Evolutionary conservation across 2,797 vertebrate species (phyloP).

Genomic region (Phataginus tricuspis): DNA sequence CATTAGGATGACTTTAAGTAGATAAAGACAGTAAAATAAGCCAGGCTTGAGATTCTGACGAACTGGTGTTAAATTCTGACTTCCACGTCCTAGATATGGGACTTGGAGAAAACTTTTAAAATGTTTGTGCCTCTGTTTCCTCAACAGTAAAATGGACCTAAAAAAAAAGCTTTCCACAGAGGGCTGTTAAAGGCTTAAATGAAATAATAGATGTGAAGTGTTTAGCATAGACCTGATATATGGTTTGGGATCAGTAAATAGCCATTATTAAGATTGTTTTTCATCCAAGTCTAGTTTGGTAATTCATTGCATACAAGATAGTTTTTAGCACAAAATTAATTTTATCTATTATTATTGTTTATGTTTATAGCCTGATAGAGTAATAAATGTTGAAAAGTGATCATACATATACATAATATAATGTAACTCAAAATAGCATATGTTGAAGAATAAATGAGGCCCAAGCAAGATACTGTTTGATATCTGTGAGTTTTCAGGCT

Average conservation of each 20-base stretch:
- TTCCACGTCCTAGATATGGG: background rate
- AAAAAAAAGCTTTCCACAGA: background rate
- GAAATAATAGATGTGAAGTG: background rate
- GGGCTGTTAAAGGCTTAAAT: background rate
- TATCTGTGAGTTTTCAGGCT: background rate
- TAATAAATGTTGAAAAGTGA: background rate
- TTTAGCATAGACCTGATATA: background rate
- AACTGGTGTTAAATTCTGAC: background rate
- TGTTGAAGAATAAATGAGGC: background rate
- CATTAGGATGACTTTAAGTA: background rate
- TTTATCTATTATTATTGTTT: background rate
- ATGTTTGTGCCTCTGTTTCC: background rate
- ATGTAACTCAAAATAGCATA: background rate
- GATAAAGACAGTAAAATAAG: background rate
- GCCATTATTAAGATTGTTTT: background rate
- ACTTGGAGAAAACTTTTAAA: background rate
- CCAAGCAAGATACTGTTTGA: background rate
- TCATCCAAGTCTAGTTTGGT: background rate
- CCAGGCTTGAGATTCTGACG: background rate
- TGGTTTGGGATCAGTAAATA: background rate
- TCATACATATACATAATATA: background rate
- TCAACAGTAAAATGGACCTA: background rate
- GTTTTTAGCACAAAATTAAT: background rate
- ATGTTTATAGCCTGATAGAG: background rate
- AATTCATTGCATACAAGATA: background rate